Percentiles rank a stretch among this genome's conserved stretches.
These are phyloP conservation scores for Lindbergichthys nudifrons DNA, from an alignment of 2,797 vertebrate genomes.

Conservation along the genomic window DNA sequence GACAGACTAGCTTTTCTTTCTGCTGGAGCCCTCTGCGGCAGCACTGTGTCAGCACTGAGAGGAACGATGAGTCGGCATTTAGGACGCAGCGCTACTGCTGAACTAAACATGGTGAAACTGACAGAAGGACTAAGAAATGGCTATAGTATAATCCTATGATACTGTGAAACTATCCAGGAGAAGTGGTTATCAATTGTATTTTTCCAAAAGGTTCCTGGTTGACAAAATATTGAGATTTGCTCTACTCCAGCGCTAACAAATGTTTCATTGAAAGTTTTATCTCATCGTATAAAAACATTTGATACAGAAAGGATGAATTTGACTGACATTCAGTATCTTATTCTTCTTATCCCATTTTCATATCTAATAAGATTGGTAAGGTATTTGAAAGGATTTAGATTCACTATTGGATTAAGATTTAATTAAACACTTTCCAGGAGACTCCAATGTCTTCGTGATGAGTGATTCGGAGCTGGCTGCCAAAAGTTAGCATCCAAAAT, in stretches of 20 bases:
- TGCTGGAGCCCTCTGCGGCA: constrained; percentile 3
- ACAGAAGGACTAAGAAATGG: neutral
- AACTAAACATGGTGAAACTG: constrained; percentile 6
- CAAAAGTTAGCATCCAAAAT: neutral
- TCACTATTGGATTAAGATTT: no score
- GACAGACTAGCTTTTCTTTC: neutral
- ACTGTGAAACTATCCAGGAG: neutral
- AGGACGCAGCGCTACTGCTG: constrained; percentile 1
- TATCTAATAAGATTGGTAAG: no score
- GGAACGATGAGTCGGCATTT: constrained; percentile 39
- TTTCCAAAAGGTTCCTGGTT: neutral
- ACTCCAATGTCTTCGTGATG: neutral
- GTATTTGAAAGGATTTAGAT: no score
- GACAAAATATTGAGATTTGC: neutral
- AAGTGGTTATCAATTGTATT: neutral
- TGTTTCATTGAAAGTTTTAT: neutral
- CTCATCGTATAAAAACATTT: neutral
- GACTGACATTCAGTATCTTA: neutral
- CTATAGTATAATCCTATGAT: neutral
- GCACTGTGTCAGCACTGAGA: constrained; percentile 32
- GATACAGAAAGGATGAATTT: neutral
- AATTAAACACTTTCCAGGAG: no score
- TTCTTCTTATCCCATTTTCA: neutral
- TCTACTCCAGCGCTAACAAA: neutral
- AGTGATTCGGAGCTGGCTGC: no score